phyloP scores from a whole-genome alignment of 2,113 vertebrate species.

The Rafetus swinhoei region DNA sequence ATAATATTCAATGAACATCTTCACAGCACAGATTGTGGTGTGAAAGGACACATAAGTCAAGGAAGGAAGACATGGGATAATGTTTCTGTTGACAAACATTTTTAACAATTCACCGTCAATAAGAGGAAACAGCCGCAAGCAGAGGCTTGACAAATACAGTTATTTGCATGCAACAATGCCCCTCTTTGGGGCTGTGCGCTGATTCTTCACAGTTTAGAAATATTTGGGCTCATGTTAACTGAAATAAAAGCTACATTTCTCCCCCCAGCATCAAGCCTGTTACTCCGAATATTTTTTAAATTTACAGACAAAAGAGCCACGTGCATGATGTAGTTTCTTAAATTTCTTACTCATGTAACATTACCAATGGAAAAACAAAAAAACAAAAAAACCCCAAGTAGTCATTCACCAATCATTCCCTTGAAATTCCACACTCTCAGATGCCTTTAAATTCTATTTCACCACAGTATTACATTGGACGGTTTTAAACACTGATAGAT shows the following conservation, averaged over 20 bases:
- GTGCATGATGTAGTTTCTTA: neutral
- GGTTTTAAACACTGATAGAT: neutral
- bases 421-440: neutral
- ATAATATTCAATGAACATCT: neutral
- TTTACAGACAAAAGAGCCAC: constrained; percentile 1
- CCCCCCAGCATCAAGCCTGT: neutral
- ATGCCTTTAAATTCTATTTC: neutral
- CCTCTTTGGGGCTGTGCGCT: neutral
- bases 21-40: neutral
- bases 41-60: constrained; percentile 8
- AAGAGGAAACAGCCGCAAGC: constrained; percentile 5
- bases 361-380: neutral
- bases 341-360: neutral
- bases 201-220: neutral
- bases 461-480: fast-evolving
- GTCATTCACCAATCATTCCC: neutral
- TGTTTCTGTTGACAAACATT: constrained; percentile 62
- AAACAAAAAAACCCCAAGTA: neutral
- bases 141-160: constrained; percentile 39
- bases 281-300: constrained; percentile 6
- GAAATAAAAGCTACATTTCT: neutral
- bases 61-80: constrained; percentile 36
- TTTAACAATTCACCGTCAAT: constrained; percentile 23
- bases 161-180: constrained; percentile 23
- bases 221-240: neutral